Conservation (phyloP, 2,888 invertebrate species). For the Empis stercorea region DNA sequence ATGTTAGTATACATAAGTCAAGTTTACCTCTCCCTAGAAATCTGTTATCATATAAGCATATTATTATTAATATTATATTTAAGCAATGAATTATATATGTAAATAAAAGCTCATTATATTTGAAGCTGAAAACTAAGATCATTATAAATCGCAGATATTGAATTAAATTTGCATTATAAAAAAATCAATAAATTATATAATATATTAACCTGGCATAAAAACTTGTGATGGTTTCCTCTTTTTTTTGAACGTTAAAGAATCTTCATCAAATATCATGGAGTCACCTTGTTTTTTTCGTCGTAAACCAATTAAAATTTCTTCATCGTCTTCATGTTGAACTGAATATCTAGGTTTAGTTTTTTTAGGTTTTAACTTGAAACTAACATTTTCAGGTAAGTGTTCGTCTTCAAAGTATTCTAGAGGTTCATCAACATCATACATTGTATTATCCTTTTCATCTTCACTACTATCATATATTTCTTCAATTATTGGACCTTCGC, state of each 20-base stretch:
- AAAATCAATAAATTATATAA: constrained; percentile 1
- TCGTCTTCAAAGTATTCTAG: constrained; percentile 45
- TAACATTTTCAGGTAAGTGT: constrained; percentile 35
- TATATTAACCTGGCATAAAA: constrained; percentile 36
- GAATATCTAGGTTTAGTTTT: constrained; percentile 40
- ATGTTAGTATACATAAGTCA: constrained; percentile 3
- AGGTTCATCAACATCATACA: constrained; percentile 39
- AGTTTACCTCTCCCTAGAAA: constrained; percentile 30
- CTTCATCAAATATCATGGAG: constrained; percentile 45
- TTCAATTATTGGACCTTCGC: constrained; percentile 44
- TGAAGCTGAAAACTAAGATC: neutral
- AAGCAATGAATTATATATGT: neutral
- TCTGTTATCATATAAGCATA: constrained; percentile 37
- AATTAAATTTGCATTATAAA: neutral
- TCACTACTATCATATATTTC: constrained; percentile 49
- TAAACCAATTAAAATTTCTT: constrained; percentile 40
- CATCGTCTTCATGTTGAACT: constrained; percentile 44
- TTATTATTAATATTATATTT: constrained; percentile 2
- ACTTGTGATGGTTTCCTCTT: constrained; percentile 54
- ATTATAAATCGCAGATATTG: too few species aligned
- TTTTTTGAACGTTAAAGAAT: constrained; percentile 55
- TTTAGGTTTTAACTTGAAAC: constrained; percentile 39
- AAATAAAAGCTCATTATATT: neutral
- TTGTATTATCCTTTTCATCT: constrained; percentile 40
- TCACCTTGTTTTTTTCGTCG: constrained; percentile 40